A percentile compares a stretch with the other conserved stretches of the same genome.
Evolutionary conservation across 2,797 vertebrate genomes (phyloP).

Genomic region (Crypturellus tataupa): DNA sequence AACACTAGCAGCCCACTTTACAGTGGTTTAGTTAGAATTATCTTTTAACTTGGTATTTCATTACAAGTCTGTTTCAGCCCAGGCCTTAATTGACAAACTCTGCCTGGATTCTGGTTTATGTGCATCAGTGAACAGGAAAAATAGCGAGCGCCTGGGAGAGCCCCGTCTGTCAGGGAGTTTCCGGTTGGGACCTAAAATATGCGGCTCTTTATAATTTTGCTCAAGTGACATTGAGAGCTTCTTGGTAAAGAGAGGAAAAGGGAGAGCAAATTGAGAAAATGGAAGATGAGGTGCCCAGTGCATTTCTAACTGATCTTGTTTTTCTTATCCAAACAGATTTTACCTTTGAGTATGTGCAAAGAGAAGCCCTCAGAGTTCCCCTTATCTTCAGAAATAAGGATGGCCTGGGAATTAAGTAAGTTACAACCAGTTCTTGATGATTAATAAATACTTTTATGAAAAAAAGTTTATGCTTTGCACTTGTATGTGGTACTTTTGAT

Average conservation of each 20-base stretch:
- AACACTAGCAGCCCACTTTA: not conserved
- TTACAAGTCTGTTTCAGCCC: conserved; percentile 50
- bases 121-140: conserved; percentile 78
- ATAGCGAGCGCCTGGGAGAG: conserved; percentile 58
- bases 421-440: conserved; percentile 52
- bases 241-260: conserved; percentile 25
- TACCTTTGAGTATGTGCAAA: conserved; percentile 96
- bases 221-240: conserved; percentile 16
- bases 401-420: conserved; percentile 97
- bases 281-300: conserved; percentile 2
- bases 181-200: conserved; percentile 62
- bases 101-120: conserved; percentile 74
- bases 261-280: not conserved
- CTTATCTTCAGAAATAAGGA: conserved; percentile 94
- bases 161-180: conserved; percentile 65
- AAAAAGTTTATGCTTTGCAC: conserved; percentile 28
- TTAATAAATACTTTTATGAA: conserved; percentile 58
- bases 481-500: conserved; percentile 24
- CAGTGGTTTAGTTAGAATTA: conserved; percentile 4
- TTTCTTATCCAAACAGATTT: conserved; percentile 88
- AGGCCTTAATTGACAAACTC: conserved; percentile 77
- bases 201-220: conserved; percentile 50
- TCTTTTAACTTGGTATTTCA: conserved; percentile 40
- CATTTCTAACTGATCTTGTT: conserved; percentile 54
- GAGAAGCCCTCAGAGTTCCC: conserved; percentile 91